Base-by-base conservation (phyloP, 2,888 invertebrate species). In the Rhaphigaster nebulosa region DNA sequence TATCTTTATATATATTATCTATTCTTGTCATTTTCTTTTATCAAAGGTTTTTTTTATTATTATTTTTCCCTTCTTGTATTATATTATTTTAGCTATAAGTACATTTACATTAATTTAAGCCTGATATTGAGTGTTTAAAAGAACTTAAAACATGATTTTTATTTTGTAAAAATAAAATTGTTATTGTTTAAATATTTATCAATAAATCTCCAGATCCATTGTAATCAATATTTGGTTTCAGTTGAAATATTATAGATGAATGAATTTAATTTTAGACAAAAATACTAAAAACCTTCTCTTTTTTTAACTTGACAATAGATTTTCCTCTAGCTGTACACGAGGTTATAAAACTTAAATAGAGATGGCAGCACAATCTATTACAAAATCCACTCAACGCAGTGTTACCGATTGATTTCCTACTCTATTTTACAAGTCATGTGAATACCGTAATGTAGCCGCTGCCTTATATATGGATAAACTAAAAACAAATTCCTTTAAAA, bases 401-500 rank as follows among this genome's bases (percentile, higher is more conserved):
- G 0, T 76, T 10, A 23, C 38, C 23, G 34, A 38, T 38, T 76
- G 34, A 76, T 76, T 76, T 76, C 12, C 34, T 65, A 29, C 65
- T 29, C 29, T 29, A 76, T 76, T 76, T 38, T 76, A 76, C 70
- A 84, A 84, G 84, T 84, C 88, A 88, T 90, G 38, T 52, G 70
- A 76, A 90, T 76, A 90, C 50, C 50, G 52, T 80, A 90, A 76
- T 45, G 34, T 52, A 20, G 6, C 34, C 54, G 12, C 41, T 65
- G 90, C 90, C 90, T 41, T 65, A n/a, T 70, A 5, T 52, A 89
- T 89, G 34, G 12, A 2, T 20, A 89, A 88, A 34, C 18, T 29
- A 88, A 54, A 5, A 1, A 50, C 10, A 29, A 29, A 87, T 50
- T 29, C 6, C 15, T n/a, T 87, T 50, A 15, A 8, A 87, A 8